Conservation (phyloP, 2,113 vertebrate genomes). For the Psephotus haematonotus region DNA sequence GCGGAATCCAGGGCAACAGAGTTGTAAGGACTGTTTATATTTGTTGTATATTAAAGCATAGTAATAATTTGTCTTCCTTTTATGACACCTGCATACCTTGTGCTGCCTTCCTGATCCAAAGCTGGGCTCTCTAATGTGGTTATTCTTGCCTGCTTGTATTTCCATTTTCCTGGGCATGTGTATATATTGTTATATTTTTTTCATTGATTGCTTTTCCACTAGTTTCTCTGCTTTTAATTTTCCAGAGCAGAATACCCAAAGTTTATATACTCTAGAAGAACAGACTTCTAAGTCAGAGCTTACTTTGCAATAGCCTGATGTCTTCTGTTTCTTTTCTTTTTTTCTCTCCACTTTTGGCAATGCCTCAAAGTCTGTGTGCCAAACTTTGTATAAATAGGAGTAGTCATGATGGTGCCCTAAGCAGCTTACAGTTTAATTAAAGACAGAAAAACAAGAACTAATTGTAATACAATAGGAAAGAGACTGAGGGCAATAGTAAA, state of each 20-base stretch:
- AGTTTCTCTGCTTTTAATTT: slow-evolving; percentile 39
- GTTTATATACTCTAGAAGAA: slow-evolving; percentile 15
- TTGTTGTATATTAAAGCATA: background rate
- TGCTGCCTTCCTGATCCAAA: background rate
- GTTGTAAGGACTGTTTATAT: background rate
- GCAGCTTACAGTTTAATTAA: slow-evolving; percentile 27
- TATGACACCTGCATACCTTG: background rate
- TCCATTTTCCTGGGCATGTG: background rate
- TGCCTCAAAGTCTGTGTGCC: background rate
- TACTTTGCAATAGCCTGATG: background rate
- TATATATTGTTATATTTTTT: background rate
- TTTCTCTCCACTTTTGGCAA: background rate
- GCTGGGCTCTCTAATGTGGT: background rate
- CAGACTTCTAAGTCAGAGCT: background rate
- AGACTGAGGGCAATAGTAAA: background rate
- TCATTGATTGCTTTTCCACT: background rate
- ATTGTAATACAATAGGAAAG: slow-evolving; percentile 38
- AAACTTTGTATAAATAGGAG: slow-evolving; percentile 44
- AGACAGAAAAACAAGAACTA: background rate
- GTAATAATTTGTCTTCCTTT: slow-evolving; percentile 20
- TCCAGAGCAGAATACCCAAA: background rate
- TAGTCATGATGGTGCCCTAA: slow-evolving; percentile 4
- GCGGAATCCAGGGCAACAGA: background rate
- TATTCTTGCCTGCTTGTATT: background rate
- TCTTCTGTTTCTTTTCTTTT: background rate